Evolutionary conservation across 2,113 vertebrate genomes (phyloP).

Genomic region (Rutilus rutilus): DNA sequence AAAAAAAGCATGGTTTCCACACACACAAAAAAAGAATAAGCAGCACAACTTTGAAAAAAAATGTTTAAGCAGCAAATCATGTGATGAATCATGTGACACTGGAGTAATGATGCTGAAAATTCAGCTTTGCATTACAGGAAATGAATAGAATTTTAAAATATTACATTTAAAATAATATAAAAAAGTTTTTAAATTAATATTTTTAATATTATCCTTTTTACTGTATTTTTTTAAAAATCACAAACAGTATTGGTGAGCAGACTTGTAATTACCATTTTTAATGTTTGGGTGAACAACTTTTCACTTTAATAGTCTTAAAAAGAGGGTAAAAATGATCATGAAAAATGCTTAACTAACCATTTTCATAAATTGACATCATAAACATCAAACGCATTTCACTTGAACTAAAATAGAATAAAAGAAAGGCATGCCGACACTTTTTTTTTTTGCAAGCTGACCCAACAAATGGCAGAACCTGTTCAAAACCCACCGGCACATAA

Average conservation of each 20-base stretch:
- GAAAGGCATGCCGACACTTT: background rate
- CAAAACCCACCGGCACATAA: conserved; percentile 18
- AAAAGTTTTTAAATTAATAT: background rate
- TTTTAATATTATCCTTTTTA: background rate
- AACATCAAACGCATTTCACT: background rate
- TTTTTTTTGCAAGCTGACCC: background rate
- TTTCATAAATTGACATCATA: background rate
- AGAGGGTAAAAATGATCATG: background rate
- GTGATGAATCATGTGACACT: background rate
- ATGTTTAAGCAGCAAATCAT: background rate
- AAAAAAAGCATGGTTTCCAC: too few species aligned
- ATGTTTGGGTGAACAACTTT: background rate
- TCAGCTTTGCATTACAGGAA: background rate
- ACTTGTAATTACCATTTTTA: background rate
- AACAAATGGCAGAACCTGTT: background rate
- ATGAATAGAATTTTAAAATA: background rate
- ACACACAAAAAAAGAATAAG: too few species aligned
- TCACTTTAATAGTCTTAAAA: background rate
- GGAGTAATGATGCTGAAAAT: background rate
- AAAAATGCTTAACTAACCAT: background rate
- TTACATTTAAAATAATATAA: too few species aligned
- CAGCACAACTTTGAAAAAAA: background rate
- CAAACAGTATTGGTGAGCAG: background rate
- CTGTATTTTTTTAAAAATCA: background rate
- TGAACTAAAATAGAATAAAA: background rate